Evolutionary conservation across 2,113 vertebrate species (phyloP).

Genomic region (Catharus minimus): DNA sequence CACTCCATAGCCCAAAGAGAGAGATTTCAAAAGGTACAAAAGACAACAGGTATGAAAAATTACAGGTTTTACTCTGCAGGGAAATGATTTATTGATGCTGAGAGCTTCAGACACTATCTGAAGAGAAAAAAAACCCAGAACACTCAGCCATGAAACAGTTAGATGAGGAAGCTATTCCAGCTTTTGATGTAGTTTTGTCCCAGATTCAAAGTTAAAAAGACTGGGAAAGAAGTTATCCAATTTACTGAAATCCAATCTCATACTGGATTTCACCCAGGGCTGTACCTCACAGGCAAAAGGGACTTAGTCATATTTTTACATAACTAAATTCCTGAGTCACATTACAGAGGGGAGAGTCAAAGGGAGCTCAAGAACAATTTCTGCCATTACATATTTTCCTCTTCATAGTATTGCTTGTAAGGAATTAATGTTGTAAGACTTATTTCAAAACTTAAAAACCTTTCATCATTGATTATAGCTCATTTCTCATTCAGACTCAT

Average conservation of each 20-base stretch:
- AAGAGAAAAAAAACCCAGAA: background rate
- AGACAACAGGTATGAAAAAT: background rate
- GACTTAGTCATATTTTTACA: constrained; percentile 33
- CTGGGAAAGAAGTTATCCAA: constrained; percentile 56
- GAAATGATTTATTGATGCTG: background rate
- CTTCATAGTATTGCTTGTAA: background rate
- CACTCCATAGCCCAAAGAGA: background rate
- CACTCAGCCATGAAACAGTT: background rate
- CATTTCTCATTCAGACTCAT: background rate
- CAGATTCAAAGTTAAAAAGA: constrained; percentile 53
- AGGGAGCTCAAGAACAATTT: background rate
- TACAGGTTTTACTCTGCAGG: background rate
- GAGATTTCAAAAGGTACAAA: background rate
- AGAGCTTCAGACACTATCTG: background rate
- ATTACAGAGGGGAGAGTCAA: constrained; percentile 21
- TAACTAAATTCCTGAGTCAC: constrained; percentile 43
- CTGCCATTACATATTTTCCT: constrained; percentile 17
- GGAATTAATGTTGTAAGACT: constrained; percentile 31
- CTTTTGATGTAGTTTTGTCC: constrained; percentile 32
- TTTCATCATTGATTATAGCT: background rate
- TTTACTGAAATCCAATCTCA: constrained; percentile 55
- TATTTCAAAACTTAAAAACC: background rate
- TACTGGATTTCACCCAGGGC: constrained; percentile 46
- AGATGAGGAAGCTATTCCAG: background rate
- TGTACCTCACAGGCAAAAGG: constrained; percentile 42